These are phyloP conservation scores for Caenorhabditis plicata DNA, from an alignment of 2,888 invertebrate genomes.

Conservation along the genomic window DNA sequence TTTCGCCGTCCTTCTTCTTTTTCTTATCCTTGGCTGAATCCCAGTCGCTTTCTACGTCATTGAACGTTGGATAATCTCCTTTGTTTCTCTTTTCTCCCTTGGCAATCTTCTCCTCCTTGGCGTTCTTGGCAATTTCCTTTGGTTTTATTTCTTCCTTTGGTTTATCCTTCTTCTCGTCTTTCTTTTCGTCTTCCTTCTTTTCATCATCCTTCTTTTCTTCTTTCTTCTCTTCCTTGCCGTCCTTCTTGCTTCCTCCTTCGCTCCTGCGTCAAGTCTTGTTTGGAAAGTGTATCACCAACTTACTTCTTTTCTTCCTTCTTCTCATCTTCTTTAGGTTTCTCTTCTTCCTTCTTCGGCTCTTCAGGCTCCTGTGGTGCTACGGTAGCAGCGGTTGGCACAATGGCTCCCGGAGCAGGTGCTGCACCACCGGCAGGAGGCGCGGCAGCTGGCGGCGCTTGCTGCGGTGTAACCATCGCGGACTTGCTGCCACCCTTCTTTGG, in stretches of 20 bases:
- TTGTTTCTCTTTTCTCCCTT: conserved; percentile 6
- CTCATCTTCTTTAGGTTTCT: conserved; percentile 5
- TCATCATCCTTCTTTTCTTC: not conserved
- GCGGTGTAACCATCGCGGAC: not conserved
- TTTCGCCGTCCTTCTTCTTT: too few species aligned
- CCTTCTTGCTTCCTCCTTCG: not conserved
- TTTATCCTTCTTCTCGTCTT: not conserved
- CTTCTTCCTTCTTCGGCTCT: not conserved
- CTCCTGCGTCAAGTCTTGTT: too few species aligned
- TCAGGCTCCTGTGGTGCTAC: not conserved
- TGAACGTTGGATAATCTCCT: conserved; percentile 12
- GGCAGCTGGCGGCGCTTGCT: conserved; percentile 2
- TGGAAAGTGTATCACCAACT: too few species aligned
- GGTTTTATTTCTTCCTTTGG: conserved; percentile 4
- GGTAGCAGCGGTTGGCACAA: not conserved
- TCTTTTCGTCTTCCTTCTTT: not conserved
- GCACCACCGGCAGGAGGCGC: not conserved
- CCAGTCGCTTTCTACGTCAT: conserved; percentile 10
- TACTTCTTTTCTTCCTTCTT: conserved; percentile 1
- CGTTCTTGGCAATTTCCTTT: conserved; percentile 5
- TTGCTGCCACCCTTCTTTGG: too few species aligned
- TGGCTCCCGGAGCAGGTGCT: not conserved
- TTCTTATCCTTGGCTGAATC: conserved; percentile 8
- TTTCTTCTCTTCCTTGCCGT: not conserved
- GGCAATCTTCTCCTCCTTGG: conserved; percentile 4